Evolutionary conservation across 2,888 invertebrate species (phyloP), one percentile per base, ranked within the genome.

Genomic region (Diaprepes abbreviatus): DNA sequence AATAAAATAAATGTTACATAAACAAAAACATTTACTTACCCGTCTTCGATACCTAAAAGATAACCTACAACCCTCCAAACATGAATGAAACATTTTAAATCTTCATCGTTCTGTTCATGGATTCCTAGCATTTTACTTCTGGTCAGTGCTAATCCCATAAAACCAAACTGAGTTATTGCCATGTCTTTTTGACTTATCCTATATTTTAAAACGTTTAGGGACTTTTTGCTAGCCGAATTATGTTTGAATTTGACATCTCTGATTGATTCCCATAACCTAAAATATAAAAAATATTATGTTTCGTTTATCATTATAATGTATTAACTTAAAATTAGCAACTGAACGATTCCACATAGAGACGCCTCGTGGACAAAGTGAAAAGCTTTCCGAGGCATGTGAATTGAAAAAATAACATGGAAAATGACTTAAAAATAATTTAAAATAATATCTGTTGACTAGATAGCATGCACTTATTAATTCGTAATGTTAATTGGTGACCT

Each of bases 141-240:
- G 3, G 92, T 79, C 0, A 93, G 81, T 0, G 89, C 86, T 74
- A 90, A 90, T 0, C 95, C 96, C 79, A 96, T 88, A 80, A 96
- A 96, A 2, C 94, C 95, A 80, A 93, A 94, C 83, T 94, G 94
- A 0, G 96, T 95, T 7, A 96, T 81, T 0, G 92, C 92, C 88
- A 97, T 89, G 80, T 96, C 95, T 73, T 91, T 88, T 81, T 96
- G 96, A 0, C 91, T 90, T 33, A 95, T 90, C 35, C 86, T 84
- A 0, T 88, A 88, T 1, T 85, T 75, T 4, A 88, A 84, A 0
- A 84, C 84, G 9, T 85, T 80, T 6, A 79, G 79, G 28, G 87
- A 85, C 71, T 85, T 83, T 16, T 86, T 85, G 38, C 89, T 90
- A 0, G 91, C 90, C 1, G 87, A 85, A 33, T 90, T 84, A 78